Evolutionary conservation across 2,888 invertebrate genomes (phyloP), one percentile per base, ranked within the genome.

Genomic region (Morinoia aosen): DNA sequence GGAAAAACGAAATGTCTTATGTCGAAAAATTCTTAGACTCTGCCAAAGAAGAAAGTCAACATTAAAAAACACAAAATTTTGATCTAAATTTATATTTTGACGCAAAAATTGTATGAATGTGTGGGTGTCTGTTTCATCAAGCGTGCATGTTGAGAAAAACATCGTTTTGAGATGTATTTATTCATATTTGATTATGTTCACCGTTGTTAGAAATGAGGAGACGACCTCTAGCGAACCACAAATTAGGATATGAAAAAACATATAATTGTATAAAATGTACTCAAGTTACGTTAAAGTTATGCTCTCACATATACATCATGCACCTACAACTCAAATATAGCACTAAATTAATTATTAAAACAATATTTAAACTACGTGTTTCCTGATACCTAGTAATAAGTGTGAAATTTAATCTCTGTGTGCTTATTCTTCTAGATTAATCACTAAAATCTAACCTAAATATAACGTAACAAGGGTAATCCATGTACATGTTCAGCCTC

Each of bases 401-500:
- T 76, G 76, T 12, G 25, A 76, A 76, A 76, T 76, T 76, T 76
- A 16, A 76, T 12, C 33, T 16, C 7, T 10, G 76, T 76, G 76
- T 76, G 33, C 76, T 76, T 33, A 33, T 25, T 25, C 33, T 33
- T 1, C 33, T 76, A 76, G 1, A 76, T 33, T 76, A 76, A 76
- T 76, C 14, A 76, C 19, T 76, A 76, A 16, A 19, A 16, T 16
- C 76, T 76, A 76, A 76, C 76, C 25, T 76, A 76, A 16, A 76
- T 33, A 19, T 76, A 76, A 76, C 76, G 76, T 19, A 76, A 76
- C 76, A 76, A 19, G 76, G 76, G 76, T 76, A 90, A 48, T 90
- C 12, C 90, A 90, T 90, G 19, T 90, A 90, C 90, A 90, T 40
- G 40, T 90, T 90, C 33, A 90, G 90, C 90, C 90, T 90, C 90